phyloP scores from a whole-genome alignment of 2,797 vertebrate species.

The Hemitrygon akajei region DNA sequence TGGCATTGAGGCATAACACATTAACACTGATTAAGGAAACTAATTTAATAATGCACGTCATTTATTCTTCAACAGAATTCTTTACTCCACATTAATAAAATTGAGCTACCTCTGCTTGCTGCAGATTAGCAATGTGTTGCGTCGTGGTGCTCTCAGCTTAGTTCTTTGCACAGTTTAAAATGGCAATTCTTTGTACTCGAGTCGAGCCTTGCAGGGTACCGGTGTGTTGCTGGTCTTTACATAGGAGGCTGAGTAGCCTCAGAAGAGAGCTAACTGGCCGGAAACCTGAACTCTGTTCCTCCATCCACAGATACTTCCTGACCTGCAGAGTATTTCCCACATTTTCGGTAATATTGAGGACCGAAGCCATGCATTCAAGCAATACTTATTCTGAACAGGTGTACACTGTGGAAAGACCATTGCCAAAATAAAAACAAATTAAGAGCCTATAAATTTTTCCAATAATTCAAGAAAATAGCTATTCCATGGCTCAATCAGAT shows the following conservation, averaged over 20 bases:
- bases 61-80: constrained; percentile 2
- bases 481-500: neutral
- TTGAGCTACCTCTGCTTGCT: neutral
- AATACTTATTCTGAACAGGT: neutral
- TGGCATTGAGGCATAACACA: neutral
- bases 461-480: neutral
- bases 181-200: neutral
- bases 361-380: neutral
- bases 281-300: too few relatives aligned
- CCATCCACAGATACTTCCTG: too few relatives aligned
- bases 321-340: too few relatives aligned
- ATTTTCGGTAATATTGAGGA: too few relatives aligned
- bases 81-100: neutral
- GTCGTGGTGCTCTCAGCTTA: neutral
- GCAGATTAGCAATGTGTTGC: neutral
- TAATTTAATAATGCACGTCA: neutral
- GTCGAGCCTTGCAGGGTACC: neutral
- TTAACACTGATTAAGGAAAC: constrained; percentile 25
- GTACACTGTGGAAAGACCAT: neutral
- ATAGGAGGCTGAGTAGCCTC: neutral
- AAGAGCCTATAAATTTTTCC: neutral
- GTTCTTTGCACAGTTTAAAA: neutral
- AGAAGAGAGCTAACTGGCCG: neutral
- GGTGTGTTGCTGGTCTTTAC: neutral
- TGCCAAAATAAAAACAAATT: neutral